Evolutionary conservation across 2,888 invertebrate genomes (phyloP).

Genomic region (Zhengitettix transpicula): DNA sequence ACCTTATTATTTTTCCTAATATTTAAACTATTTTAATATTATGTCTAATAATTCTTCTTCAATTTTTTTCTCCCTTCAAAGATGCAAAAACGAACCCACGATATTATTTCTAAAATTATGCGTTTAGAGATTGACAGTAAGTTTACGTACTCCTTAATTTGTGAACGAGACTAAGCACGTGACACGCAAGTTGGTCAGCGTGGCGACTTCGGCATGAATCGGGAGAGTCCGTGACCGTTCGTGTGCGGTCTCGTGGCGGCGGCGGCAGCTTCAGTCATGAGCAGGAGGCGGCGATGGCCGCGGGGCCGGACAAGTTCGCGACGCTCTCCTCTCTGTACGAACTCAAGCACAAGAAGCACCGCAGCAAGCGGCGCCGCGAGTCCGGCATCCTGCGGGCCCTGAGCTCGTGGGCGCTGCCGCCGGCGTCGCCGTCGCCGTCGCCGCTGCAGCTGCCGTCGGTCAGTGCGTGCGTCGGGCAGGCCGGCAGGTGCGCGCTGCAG

Average conservation of each 20-base stretch:
- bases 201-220: too few species aligned
- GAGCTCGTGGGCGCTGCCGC: conserved; percentile 5
- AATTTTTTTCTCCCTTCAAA: too few species aligned
- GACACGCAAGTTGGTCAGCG: too few species aligned
- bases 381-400: conserved; percentile 7
- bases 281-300: neutral
- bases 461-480: conserved; percentile 14
- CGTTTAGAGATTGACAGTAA: too few species aligned
- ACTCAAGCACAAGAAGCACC: conserved; percentile 4
- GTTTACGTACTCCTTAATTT: too few species aligned
- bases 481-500: conserved; percentile 15
- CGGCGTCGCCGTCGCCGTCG: neutral
- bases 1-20: too few species aligned
- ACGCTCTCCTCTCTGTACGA: conserved; percentile 10
- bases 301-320: neutral
- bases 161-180: too few species aligned
- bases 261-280: neutral
- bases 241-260: neutral
- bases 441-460: conserved; percentile 11
- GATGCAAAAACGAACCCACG: too few species aligned
- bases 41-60: too few species aligned
- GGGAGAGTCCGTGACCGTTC: neutral
- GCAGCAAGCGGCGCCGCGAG: conserved; percentile 1
- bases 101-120: too few species aligned
- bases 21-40: too few species aligned